A percentile compares a stretch with the other conserved stretches of the same genome.
phyloP scores from a whole-genome alignment of 2,888 invertebrate species.

The Bellardia bayeri region DNA sequence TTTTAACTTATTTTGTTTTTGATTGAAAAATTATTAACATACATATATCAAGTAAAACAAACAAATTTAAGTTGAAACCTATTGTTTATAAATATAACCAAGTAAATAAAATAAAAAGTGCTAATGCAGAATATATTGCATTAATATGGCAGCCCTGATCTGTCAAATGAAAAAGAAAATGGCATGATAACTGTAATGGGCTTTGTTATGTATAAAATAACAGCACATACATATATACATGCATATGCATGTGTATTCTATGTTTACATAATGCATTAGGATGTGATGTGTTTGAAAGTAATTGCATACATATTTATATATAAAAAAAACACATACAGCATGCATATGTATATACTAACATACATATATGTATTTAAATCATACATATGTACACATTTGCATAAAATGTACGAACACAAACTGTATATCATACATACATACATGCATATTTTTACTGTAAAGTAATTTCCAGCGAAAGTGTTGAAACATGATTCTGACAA shows the following conservation, averaged over 20 bases:
- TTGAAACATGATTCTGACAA: constrained; percentile 33
- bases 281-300: background rate
- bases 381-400: background rate
- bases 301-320: too few relatives aligned
- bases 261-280: constrained; percentile 1
- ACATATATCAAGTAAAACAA: too few relatives aligned
- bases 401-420: background rate
- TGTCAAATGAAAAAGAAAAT: background rate
- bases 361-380: background rate
- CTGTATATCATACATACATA: background rate
- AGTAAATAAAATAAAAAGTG: too few relatives aligned
- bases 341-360: too few relatives aligned
- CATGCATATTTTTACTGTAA: background rate
- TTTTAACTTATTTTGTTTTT: too few relatives aligned
- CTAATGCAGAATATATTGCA: background rate
- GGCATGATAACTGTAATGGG: background rate
- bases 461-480: constrained; percentile 38
- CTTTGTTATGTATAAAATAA: background rate
- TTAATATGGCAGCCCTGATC: background rate
- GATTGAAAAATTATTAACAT: too few relatives aligned
- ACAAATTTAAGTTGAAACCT: too few relatives aligned
- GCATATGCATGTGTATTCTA: background rate
- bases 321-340: too few relatives aligned
- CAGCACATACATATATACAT: background rate
- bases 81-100: too few relatives aligned